Percentiles rank a stretch among this genome's conserved stretches.
Conservation (phyloP, 2,888 invertebrate species). For the Campaea margaritaria region DNA sequence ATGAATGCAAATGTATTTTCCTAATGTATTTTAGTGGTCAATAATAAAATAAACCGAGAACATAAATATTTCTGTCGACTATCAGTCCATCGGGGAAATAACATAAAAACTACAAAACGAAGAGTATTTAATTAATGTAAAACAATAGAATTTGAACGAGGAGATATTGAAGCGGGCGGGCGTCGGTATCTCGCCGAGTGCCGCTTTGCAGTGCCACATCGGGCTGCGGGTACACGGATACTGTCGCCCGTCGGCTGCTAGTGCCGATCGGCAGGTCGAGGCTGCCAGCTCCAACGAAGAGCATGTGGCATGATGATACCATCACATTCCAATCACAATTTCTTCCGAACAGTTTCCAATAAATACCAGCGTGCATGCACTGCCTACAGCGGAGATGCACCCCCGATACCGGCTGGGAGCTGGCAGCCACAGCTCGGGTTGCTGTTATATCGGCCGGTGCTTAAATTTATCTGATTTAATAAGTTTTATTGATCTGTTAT, state of each 20-base stretch:
- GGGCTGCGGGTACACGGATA: background rate
- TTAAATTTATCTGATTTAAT: too few relatives aligned
- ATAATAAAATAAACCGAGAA: too few relatives aligned
- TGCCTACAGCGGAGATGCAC: background rate
- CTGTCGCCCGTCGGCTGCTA: background rate
- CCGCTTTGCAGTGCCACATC: too few relatives aligned
- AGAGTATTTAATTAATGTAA: background rate
- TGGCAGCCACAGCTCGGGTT: background rate
- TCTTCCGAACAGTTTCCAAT: background rate
- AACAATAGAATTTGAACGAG: background rate
- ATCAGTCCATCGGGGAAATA: background rate
- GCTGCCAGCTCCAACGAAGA: background rate
- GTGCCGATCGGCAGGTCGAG: background rate
- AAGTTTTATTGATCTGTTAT: too few relatives aligned
- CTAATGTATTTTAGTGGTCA: too few relatives aligned
- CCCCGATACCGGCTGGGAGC: background rate
- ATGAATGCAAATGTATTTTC: conserved; percentile 11
- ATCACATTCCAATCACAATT: background rate
- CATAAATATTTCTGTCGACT: too few relatives aligned
- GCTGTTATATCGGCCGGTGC: too few relatives aligned
- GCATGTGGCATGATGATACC: background rate
- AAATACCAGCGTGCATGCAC: background rate
- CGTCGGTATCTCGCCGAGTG: background rate
- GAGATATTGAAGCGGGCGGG: background rate
- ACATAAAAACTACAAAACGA: background rate